Base-by-base conservation (phyloP, 2,113 vertebrate genomes). In the Antennarius striatus region DNA sequence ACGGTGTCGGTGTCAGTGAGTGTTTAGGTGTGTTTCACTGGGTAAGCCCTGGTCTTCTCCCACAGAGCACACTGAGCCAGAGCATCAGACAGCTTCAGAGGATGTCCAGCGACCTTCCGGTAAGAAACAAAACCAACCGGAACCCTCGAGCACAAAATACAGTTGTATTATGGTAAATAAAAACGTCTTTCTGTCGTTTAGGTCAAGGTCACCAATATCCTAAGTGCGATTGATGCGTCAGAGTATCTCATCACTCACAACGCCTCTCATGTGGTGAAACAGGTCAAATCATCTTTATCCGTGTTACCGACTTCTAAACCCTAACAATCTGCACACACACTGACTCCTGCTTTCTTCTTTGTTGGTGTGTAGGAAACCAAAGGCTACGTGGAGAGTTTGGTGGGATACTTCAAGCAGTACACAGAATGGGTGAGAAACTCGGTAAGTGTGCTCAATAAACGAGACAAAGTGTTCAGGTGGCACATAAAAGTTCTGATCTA, bases 381-480 rank as follows among this genome's bases (percentile, higher is more conserved):
- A 57, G 91, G 83, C 66, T 99, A 93, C 64, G 82, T 83, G 53
- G 79, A 87, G 57, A 93, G 60, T 7, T 83, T 99, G 80, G 69
- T 92, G 57, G 91, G 92, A 52, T 95, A 98, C 91, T 96, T 98
- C 73, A 91, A 90, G 72, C 94, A 92, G 14, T 99, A 99, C 63
- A 77, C 94, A n/a, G 71, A 86, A 0, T 99, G 97, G 98, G 94
- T 94, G 47, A 91, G 92, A 75, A 83, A 87, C 50, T 92, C 96
- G 8, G 98, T 99, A 87, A 96, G 96, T 94, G 56, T 54, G 17
- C 9, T 15, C 42, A 43, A 9, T 43, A 10, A 5, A 43, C 3
- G 36, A 62, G 6, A 3, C 15, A 28, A 56, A 53, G 36, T n/a
- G 12, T 43, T 3, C n/a, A 13, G 22, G 22, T 22, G 32, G 32